Evolutionary conservation across 2,113 vertebrate species (phyloP).

Genomic region (Tonatia bakeri): DNA sequence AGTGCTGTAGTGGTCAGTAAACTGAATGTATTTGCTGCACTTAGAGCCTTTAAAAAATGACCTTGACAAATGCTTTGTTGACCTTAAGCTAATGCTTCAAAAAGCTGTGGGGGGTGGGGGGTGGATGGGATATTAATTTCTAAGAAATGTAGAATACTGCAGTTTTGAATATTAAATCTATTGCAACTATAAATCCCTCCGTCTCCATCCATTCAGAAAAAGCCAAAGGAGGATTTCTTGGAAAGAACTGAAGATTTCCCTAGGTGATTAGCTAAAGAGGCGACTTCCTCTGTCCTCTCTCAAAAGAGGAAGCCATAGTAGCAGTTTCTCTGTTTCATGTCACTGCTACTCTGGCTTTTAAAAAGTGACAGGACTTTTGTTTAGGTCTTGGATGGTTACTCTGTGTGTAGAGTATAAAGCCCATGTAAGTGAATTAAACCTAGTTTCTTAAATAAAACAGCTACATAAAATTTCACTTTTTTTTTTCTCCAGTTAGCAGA

Average conservation of each 20-base stretch:
- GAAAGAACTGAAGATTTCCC: not conserved
- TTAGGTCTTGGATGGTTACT: not conserved
- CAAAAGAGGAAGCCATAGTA: not conserved
- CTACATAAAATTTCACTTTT: conserved; percentile 5
- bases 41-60: conserved; percentile 31
- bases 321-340: not conserved
- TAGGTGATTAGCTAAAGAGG: not conserved
- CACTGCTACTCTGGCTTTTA: not conserved
- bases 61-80: conserved; percentile 8
- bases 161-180: conserved; percentile 82
- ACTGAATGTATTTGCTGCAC: not conserved
- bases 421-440: not conserved
- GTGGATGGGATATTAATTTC: conserved; percentile 80
- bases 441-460: conserved; percentile 56
- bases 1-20: not conserved
- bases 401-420: not conserved
- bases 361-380: not conserved
- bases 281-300: not conserved
- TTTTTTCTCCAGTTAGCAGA: conserved; percentile 37
- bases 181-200: conserved; percentile 78
- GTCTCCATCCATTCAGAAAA: conserved; percentile 71
- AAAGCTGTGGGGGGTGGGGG: not conserved
- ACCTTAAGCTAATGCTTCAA: conserved; percentile 47
- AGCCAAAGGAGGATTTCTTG: conserved; percentile 57
- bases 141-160: conserved; percentile 72